Conservation (phyloP, 1,140 invertebrate species). For the Araneus ventricosus region DNA sequence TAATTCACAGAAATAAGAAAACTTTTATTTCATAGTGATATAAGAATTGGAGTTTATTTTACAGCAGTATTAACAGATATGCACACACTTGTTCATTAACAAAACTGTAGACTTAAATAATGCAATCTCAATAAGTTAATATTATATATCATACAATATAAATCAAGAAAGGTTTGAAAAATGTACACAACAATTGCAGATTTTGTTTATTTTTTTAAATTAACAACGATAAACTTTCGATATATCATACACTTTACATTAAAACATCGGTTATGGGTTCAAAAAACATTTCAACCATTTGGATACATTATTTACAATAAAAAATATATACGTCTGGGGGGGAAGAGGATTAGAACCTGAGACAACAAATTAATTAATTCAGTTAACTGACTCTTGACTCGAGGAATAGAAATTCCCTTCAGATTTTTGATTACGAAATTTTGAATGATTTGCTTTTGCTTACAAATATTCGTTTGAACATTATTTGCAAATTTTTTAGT, state of each 20-base stretch:
- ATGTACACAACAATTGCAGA: constrained; percentile 64
- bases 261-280: constrained; percentile 64
- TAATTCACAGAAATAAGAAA: not conserved
- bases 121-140: constrained; percentile 66
- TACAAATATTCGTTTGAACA: too few relatives aligned
- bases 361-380: constrained; percentile 38
- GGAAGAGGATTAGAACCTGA: constrained; percentile 43
- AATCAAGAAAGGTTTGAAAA: constrained; percentile 62
- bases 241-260: constrained; percentile 72
- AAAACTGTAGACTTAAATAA: constrained; percentile 68
- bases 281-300: constrained; percentile 69
- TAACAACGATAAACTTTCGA: constrained; percentile 72
- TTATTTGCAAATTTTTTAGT: too few relatives aligned
- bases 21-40: constrained; percentile 68
- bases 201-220: constrained; percentile 57
- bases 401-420: too few relatives aligned
- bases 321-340: constrained; percentile 68
- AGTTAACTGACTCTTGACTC: constrained; percentile 16
- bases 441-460: too few relatives aligned
- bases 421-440: too few relatives aligned
- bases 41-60: constrained; percentile 75
- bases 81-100: constrained; percentile 72
- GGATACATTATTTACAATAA: constrained; percentile 64
- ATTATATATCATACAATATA: constrained; percentile 61
- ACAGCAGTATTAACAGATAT: constrained; percentile 75